These are phyloP conservation scores for Alauda arvensis DNA, from an alignment of 2,797 vertebrate genomes.

Conservation along the genomic window DNA sequence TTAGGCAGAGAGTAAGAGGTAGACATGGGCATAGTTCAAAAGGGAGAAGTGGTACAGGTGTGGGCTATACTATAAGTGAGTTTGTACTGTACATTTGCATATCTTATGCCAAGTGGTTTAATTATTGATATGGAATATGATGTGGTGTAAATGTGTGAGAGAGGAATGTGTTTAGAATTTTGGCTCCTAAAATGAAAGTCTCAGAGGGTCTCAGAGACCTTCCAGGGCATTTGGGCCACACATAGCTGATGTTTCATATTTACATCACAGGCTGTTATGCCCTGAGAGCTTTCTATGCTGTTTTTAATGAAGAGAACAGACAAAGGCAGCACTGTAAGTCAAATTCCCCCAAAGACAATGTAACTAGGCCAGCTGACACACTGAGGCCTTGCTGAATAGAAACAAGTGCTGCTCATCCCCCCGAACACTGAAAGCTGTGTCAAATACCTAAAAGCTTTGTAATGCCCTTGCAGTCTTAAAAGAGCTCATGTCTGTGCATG, in stretches of 20 bases:
- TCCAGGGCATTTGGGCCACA: background rate
- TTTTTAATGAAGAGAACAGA: slow-evolving; percentile 30
- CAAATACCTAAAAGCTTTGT: background rate
- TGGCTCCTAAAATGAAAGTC: background rate
- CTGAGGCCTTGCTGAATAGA: background rate
- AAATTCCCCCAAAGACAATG: slow-evolving; percentile 36
- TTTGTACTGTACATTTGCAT: background rate
- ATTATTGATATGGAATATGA: background rate
- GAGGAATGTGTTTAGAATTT: background rate
- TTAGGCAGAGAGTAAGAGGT: background rate
- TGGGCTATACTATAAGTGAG: background rate
- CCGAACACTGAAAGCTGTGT: background rate
- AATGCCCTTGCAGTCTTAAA: background rate
- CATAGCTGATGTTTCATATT: background rate
- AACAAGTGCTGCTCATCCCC: background rate
- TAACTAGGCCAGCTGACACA: slow-evolving; percentile 20
- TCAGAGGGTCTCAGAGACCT: background rate
- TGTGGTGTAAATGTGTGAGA: background rate
- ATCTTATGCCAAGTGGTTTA: background rate
- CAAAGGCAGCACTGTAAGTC: slow-evolving; percentile 43
- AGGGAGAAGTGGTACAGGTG: background rate
- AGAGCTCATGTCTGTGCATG: background rate
- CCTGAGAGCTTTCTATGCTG: background rate
- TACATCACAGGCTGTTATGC: background rate
- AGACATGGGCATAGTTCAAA: background rate